Evolutionary conservation across 2,113 vertebrate species (phyloP), one percentile per base, ranked within the genome.

Genomic region (Sorex fumeus): DNA sequence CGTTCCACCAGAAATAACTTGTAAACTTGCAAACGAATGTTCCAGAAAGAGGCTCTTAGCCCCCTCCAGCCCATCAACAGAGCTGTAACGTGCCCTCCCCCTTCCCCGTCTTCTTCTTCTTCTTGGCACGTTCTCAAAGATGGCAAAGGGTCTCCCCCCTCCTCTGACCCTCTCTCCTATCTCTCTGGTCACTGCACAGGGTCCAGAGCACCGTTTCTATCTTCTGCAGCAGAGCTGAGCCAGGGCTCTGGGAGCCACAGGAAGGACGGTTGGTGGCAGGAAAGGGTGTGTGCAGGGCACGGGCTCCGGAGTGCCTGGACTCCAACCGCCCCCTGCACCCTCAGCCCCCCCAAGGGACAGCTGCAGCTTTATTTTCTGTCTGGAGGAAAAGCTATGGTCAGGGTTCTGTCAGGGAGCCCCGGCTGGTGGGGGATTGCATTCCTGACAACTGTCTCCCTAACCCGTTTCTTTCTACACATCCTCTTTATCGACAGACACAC

Each of bases 161-260:
- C 43, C 62, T 66, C 0, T n/a, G 47, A 6, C 47, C 47, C 47
- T 36, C 0, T 3, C 36, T 74, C 62, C n/a, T 88, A 78, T 80
- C 60, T 90, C 82, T 62, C 40, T 71, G 28, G 69, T 43, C 78
- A 50, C 66, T 57, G 57, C 32, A 19, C 67, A 76, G 28, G 53
- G 32, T 7, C 67, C 9, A 47, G 64, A 16, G 67, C 30, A 4
- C 0, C 36, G 0, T 16, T 72, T 50, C 45, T 69, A 72, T 87
- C 89, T 94, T 85, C 32, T 3, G 30, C 78, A 85, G 45, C 84
- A 88, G 74, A 84, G 57, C 72, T 34, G 23, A 70, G 77, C 60
- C 34, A 19, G 0, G 16, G 50, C 30, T 84, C 40, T 28, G 32
- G 60, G 19, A 18, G 76, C 71, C 78, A 40, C 70, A 92, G 69